phyloP scores from a whole-genome alignment of 2,888 invertebrate species.

The Syrista parreyssii region DNA sequence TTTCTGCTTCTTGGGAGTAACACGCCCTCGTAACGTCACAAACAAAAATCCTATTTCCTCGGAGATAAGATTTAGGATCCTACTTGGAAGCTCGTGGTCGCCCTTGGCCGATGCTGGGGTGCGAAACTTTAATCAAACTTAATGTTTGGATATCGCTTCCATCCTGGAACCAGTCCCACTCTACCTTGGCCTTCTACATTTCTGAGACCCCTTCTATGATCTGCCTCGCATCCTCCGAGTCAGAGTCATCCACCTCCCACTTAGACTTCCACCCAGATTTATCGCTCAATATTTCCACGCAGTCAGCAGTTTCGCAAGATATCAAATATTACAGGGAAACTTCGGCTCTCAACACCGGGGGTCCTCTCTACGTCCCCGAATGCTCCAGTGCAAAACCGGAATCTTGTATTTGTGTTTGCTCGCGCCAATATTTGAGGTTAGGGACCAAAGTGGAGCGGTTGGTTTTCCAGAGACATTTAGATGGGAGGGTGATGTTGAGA shows the following conservation, averaged over 20 bases:
- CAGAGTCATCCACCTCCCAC: no score
- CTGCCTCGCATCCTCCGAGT: no score
- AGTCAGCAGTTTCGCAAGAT: constrained; percentile 18
- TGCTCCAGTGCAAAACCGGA: not conserved
- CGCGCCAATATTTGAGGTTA: constrained; percentile 16
- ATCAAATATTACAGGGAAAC: constrained; percentile 15
- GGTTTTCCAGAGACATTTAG: not conserved
- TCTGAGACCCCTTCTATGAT: no score
- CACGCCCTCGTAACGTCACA: not conserved
- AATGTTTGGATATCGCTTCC: constrained; percentile 16
- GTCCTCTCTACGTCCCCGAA: not conserved
- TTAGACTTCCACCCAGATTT: constrained; percentile 5
- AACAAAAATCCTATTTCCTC: constrained; percentile 14
- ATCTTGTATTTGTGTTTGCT: constrained; percentile 16
- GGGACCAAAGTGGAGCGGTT: not conserved
- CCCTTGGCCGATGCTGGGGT: constrained; percentile 1
- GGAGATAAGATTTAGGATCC: constrained; percentile 14
- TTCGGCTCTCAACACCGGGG: constrained; percentile 7
- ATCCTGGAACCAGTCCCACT: not conserved
- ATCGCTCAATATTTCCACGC: constrained; percentile 13
- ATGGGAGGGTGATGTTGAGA: no score
- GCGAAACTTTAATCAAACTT: constrained; percentile 19
- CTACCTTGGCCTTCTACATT: no score
- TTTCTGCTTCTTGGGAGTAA: no score
- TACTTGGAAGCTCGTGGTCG: constrained; percentile 2